Percentiles rank a stretch among this genome's conserved stretches.
These are phyloP conservation scores for Pardosa pseudoannulata DNA, from an alignment of 2,888 invertebrate species.

Conservation along the genomic window DNA sequence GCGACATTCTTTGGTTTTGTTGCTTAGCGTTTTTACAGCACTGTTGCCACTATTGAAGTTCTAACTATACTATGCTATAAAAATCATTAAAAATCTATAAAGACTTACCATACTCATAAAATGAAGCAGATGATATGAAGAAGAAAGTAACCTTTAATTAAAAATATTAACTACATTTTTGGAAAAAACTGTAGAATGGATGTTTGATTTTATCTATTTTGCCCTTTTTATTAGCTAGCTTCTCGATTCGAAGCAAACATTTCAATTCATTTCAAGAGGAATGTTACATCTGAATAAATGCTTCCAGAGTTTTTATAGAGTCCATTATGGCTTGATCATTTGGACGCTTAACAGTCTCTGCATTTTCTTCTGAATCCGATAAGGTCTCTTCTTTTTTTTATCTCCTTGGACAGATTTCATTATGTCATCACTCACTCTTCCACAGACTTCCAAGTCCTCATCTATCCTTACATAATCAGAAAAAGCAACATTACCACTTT, in stretches of 20 bases:
- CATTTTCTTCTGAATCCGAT: neutral
- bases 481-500: slow-evolving; percentile 5
- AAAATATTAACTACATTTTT: neutral
- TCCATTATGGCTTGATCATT: neutral
- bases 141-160: neutral
- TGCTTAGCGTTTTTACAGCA: too few species aligned
- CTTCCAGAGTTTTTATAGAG: too few species aligned
- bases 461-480: neutral
- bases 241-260: too few species aligned
- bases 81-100: too few species aligned
- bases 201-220: neutral
- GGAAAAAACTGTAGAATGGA: neutral
- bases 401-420: too few species aligned
- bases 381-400: neutral
- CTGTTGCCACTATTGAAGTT: too few species aligned
- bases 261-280: too few species aligned
- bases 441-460: slow-evolving; percentile 3
- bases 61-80: too few species aligned
- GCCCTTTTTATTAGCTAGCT: too few species aligned
- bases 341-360: neutral
- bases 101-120: neutral
- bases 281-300: too few species aligned
- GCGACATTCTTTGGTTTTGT: too few species aligned
- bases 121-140: neutral
- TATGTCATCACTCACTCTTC: neutral